phyloP scores from a whole-genome alignment of 2,113 vertebrate genomes.

The Boleophthalmus pectinirostris region DNA sequence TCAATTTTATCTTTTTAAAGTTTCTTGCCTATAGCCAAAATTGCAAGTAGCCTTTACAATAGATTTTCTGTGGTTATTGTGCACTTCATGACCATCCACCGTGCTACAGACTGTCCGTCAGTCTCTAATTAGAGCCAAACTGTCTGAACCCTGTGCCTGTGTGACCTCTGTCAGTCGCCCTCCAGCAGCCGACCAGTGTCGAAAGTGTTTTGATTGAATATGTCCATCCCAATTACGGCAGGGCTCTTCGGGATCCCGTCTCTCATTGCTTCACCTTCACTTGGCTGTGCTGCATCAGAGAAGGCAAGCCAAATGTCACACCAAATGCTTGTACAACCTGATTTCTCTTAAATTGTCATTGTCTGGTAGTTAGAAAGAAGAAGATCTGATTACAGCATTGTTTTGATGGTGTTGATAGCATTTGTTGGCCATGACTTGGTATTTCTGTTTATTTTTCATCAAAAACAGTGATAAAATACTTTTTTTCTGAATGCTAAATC shows the following conservation, averaged over 20 bases:
- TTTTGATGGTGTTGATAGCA: not conserved
- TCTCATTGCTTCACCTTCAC: slow-evolving; percentile 66
- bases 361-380: slow-evolving; percentile 12
- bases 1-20: not conserved
- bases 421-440: not conserved
- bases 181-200: slow-evolving; percentile 49
- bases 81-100: slow-evolving; percentile 42
- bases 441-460: not conserved
- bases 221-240: slow-evolving; percentile 69
- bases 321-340: slow-evolving; percentile 55
- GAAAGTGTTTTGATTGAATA: slow-evolving; percentile 74
- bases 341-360: slow-evolving; percentile 27
- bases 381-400: slow-evolving; percentile 16
- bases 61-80: slow-evolving; percentile 33
- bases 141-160: slow-evolving; percentile 24
- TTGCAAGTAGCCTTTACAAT: slow-evolving; percentile 4
- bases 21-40: not conserved
- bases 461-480: not conserved
- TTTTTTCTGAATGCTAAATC: not conserved
- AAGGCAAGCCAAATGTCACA: slow-evolving; percentile 50
- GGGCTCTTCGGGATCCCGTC: slow-evolving; percentile 60
- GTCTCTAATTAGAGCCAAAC: slow-evolving; percentile 36
- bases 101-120: slow-evolving; percentile 25
- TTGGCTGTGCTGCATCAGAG: slow-evolving; percentile 57
- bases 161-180: slow-evolving; percentile 48